A percentile compares a stretch with the other conserved stretches of the same genome.
phyloP scores from a whole-genome alignment of 2,888 invertebrate species.

The Palloptera scutellata region DNA sequence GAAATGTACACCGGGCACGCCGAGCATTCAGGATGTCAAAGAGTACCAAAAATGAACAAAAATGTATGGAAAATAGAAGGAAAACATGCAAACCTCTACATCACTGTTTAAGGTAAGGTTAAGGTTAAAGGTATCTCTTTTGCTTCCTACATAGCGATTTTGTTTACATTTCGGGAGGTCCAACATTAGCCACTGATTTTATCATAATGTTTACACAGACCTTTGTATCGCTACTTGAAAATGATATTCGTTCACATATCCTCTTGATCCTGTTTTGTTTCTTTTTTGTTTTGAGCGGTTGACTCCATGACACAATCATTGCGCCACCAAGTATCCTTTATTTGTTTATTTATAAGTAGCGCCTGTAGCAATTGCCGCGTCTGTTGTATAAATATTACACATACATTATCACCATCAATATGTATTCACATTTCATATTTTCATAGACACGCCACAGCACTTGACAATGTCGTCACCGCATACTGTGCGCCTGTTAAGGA shows the following conservation, averaged over 20 bases:
- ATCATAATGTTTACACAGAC: slow-evolving; percentile 1
- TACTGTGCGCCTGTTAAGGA: slow-evolving; percentile 24
- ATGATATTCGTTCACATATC: background rate
- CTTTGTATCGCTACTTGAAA: background rate
- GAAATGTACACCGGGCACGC: too few relatives aligned
- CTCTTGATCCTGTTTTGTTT: slow-evolving; percentile 12
- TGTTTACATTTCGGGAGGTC: slow-evolving; percentile 28
- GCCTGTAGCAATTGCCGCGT: slow-evolving; percentile 5
- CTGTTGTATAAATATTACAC: background rate
- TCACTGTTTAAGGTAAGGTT: too few relatives aligned
- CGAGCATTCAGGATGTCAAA: too few relatives aligned
- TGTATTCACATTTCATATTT: too few relatives aligned
- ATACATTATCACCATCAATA: slow-evolving; percentile 9
- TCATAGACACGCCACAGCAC: slow-evolving; percentile 16
- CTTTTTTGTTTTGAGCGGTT: background rate
- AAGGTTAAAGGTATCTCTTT: too few relatives aligned
- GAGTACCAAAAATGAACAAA: too few relatives aligned
- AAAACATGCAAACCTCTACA: too few relatives aligned
- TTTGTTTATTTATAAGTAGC: slow-evolving; percentile 26
- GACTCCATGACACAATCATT: background rate
- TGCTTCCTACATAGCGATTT: too few relatives aligned
- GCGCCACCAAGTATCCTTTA: slow-evolving; percentile 14
- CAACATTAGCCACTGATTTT: slow-evolving; percentile 19
- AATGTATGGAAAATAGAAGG: too few relatives aligned
- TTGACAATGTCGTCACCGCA: slow-evolving; percentile 32